Conservation (phyloP, 2,888 invertebrate species). For the Alloscopus bannaensis region DNA sequence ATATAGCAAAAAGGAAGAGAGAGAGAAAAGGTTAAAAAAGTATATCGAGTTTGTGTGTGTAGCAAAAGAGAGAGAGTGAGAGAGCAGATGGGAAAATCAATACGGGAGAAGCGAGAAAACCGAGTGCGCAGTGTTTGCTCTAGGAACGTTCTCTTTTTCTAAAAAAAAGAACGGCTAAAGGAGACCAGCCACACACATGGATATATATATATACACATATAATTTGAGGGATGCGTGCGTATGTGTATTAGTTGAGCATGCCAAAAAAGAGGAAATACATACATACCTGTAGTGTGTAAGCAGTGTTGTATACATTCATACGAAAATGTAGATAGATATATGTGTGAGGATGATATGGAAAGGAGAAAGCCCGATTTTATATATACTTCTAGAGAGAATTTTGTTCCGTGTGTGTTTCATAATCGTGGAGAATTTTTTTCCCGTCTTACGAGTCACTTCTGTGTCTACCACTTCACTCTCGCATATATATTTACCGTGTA, state of each 20-base stretch:
- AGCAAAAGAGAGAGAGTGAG: constrained; percentile 51
- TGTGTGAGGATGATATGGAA: too few species aligned
- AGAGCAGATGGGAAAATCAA: constrained; percentile 73
- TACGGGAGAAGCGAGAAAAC: constrained; percentile 72
- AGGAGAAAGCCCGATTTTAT: too few species aligned
- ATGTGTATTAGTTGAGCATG: too few species aligned
- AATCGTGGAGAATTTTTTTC: too few species aligned
- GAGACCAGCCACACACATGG: constrained; percentile 46
- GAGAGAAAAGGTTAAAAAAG: neutral
- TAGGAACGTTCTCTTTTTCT: constrained; percentile 60
- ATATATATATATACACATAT: constrained; percentile 5
- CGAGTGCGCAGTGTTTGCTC: constrained; percentile 73
- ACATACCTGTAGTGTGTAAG: too few species aligned
- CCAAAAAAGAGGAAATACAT: too few species aligned
- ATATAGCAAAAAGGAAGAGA: neutral
- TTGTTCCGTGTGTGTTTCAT: too few species aligned
- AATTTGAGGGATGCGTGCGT: too few species aligned
- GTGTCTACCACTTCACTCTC: neutral
- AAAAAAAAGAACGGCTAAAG: constrained; percentile 54
- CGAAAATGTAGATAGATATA: too few species aligned
- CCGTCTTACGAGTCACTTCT: too few species aligned
- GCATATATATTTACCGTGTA: neutral
- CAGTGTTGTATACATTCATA: too few species aligned
- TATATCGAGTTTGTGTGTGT: constrained; percentile 18
- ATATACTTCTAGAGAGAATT: too few species aligned